Evolutionary conservation across 2,888 invertebrate species (phyloP), one percentile per base, ranked within the genome.

Genomic region (Palloptera scutellata): DNA sequence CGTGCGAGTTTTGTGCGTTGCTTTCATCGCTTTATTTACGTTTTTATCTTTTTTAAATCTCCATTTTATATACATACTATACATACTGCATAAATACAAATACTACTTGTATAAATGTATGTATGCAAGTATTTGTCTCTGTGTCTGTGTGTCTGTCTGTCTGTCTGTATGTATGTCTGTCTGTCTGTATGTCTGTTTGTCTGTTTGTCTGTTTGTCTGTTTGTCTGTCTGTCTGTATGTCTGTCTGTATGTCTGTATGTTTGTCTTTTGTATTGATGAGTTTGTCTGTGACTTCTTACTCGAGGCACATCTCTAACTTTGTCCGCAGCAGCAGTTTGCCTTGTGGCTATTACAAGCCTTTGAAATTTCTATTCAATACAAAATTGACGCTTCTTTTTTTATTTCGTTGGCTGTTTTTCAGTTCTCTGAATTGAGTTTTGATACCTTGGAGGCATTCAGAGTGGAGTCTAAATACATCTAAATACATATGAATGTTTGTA

Each of bases 241-340:
- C n/a, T 2, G 45, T 20, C 4, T 53, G n/a, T n/a, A n/a, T n/a
- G n/a, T 17, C 30, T 15, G 15, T 52, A n/a, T 51, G 20, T 51
- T 6, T 2, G 45, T 20, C 4, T 53, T 41, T 63, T 30, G 42
- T 17, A 57, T 53, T 54, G 64, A 61, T 64, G 59, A 19, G 42
- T 55, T 20, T 48, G 60, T 15, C 60, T 54, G 65, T 60, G 42
- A 64, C 57, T 61, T 15, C n/a, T 42, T 63, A 64, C 61, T 41
- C 40, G 5, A n/a, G 30, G 48, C 12, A 30, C 40, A 48, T 64
- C 57, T 48, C 55, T 48, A 57, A 51, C 64, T 64, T 64, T 54
- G 60, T 30, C 41, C 48, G 66, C 58, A 68, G 62, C 64, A 64
- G 51, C 64, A 40, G 48, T 64, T 62, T 58, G 60, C 67, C 67